These are phyloP conservation scores for Herpetotheres cachinnans DNA, from an alignment of 2,113 vertebrate genomes.

Conservation along the genomic window DNA sequence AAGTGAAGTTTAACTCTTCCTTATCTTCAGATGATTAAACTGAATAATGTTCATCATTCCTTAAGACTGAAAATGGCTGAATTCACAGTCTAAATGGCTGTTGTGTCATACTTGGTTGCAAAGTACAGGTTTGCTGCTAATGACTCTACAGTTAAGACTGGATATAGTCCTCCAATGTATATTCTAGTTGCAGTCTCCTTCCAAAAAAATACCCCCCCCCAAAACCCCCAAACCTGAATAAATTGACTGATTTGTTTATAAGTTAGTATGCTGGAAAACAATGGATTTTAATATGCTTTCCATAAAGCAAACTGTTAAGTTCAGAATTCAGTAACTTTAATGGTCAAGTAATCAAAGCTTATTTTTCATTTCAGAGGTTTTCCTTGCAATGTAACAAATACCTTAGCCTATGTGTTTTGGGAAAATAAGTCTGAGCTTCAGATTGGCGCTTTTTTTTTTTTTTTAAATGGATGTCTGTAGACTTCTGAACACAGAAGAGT, in stretches of 20 bases:
- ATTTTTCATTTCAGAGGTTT: neutral
- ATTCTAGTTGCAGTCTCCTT: neutral
- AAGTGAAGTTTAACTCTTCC: neutral
- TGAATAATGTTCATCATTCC: neutral
- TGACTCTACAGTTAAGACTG: neutral
- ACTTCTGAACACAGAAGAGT: neutral
- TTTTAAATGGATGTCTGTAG: neutral
- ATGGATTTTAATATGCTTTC: neutral
- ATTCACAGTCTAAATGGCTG: neutral
- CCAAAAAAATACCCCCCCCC: neutral
- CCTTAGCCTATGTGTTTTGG: neutral
- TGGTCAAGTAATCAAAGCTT: neutral
- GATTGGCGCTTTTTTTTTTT: neutral
- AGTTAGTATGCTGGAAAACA: neutral
- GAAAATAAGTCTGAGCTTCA: neutral
- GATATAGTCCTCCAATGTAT: neutral
- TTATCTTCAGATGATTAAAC: neutral
- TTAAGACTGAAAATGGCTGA: neutral
- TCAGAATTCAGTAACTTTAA: neutral
- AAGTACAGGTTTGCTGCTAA: neutral
- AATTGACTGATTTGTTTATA: neutral
- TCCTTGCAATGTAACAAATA: neutral
- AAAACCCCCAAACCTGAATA: neutral
- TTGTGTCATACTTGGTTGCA: neutral
- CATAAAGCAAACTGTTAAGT: neutral